Base-by-base conservation (phyloP, 92 coral and sea anemone genomes). In the Paramuricea clavata region DNA sequence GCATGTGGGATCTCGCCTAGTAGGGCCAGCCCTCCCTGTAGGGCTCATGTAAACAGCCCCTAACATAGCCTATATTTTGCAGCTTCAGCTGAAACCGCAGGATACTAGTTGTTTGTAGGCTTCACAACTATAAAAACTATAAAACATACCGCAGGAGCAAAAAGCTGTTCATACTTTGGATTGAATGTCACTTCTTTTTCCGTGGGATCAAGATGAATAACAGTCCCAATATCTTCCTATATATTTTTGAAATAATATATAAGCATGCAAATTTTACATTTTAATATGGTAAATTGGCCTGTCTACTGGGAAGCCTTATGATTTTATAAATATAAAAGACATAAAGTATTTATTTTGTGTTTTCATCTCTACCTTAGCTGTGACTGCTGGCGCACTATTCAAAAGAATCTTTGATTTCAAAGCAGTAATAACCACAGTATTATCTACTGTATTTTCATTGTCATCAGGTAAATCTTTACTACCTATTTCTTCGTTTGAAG, bases 101-200 rank as follows among this genome's bases (percentile, higher is more conserved):
- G n/a, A n/a, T n/a, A n/a, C n/a, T n/a, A n/a, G n/a, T n/a, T n/a
- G n/a, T n/a, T n/a, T n/a, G n/a, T n/a, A n/a, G n/a, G n/a, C n/a
- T n/a, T n/a, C 12, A 15, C n/a, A 5, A 60, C 1, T 60, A 1
- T 11, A 33, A 6, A 0, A 47, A 11, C 21, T 54, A 65, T 26
- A 2, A 25, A 82, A 52, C 73, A 34, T 85, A 97, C 99, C 94
- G 93, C 91, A 30, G 99, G 99, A 13, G 94, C 91, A 71, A 94
- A 97, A 73, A 97, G 92, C 68, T 97, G 98, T 69, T 97, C 99
- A 88, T 93, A 97, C 81, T 89, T 89, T n/a, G 99, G 97, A 78
- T 97, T 97, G 68, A 88, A 97, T 22, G 85, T 88, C 73, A 97
- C 93, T 83, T 97, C 99, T 70, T 90, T 97, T n/a, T 94, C 81